Evolutionary conservation across 2,888 invertebrate genomes (phyloP), one percentile per base, ranked within the genome.

Genomic region (Amblyjoppa fuscipennis): DNA sequence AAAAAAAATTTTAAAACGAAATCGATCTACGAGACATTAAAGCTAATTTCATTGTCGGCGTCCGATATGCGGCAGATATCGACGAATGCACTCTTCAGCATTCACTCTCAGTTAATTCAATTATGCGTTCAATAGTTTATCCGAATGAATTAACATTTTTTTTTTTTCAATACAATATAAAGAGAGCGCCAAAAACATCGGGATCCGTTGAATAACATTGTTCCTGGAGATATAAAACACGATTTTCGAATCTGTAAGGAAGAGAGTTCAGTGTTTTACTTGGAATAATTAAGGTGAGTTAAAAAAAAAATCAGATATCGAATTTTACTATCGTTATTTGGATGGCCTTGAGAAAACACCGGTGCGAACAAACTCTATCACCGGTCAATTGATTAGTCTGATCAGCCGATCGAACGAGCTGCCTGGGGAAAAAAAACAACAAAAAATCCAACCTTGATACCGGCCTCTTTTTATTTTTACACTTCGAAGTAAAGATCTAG

Each of bases 81-180:
- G 51, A 71, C 25, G 31, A 11, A 20, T 25, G 45, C 25, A 49
- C 49, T n/a, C 61, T 45, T 78, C 53, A 70, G 87, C 87, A 83
- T 73, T 61, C 45, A 49, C 87, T 81, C 88, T 87, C 87, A 84
- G 83, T 88, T 81, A 81, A 84, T 84, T 53, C 56, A 85, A 84
- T 87, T 84, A 84, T 78, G 83, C 84, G 86, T 88, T 81, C 84
- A 69, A 81, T 82, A 79, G 2, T 88, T 89, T 83, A 87, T 87
- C 86, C 81, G 77, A 90, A 87, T 20, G 81, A 88, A 88, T 87
- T 81, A 89, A 87, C 88, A 86, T 74, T 70, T 69, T 70, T 85
- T 70, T 85, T 85, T 80, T 66, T 75, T 70, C 79, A 78, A 86
- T 71, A 69, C 56, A 83, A 77, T 83, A 80, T 88, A 53, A 78